Base-by-base conservation (phyloP, 2,113 vertebrate genomes). In the Hypocryptadius cinnamomeus region DNA sequence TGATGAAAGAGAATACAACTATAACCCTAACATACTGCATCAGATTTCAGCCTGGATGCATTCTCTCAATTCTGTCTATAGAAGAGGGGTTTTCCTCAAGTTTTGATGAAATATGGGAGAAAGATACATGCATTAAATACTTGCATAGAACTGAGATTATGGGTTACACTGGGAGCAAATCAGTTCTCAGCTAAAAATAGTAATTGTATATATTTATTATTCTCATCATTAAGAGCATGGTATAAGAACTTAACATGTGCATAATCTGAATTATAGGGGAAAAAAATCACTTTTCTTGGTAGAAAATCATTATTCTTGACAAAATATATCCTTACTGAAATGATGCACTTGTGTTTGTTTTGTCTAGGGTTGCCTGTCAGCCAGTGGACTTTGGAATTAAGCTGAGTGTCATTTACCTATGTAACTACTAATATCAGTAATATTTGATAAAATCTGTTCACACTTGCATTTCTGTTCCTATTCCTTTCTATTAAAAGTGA, bases 311-410 rank as follows among this genome's bases (percentile, higher is more conserved):
- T 40, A 40, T 40, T 40, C 40, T 40, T 14, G 44, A 39, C 24
- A 70, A 90, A 81, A 65, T 33, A 61, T 50, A 90, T 35, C 28
- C 15, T 20, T 22, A 35, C 33, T 70, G 51, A 93, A 90, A 80
- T 12, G 22, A 18, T 23, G 33, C 13, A 28, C 19, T 53, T 33
- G 12, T 44, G 69, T 93, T 95, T 89, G 71, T 51, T 89, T 82
- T 87, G 39, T 71, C 51, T 73, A 35, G 0, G 39, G 28, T 85
- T 91, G 69, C 76, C 68, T 71, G 14, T n/a, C 71, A 82, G 15
- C 25, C 21, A 47, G 28, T 30, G 85, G 87, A 96, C 91, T 96
- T 96, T 92, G 87, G 76, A 94, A 63, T 78, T 37, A 33, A 42
- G 2, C 2, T 3, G 24, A 61, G 65, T 53, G 24, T n/a, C 13